These are phyloP conservation scores for Drosophila ogumai DNA, from an alignment of 1,140 invertebrate species.

Conservation along the genomic window DNA sequence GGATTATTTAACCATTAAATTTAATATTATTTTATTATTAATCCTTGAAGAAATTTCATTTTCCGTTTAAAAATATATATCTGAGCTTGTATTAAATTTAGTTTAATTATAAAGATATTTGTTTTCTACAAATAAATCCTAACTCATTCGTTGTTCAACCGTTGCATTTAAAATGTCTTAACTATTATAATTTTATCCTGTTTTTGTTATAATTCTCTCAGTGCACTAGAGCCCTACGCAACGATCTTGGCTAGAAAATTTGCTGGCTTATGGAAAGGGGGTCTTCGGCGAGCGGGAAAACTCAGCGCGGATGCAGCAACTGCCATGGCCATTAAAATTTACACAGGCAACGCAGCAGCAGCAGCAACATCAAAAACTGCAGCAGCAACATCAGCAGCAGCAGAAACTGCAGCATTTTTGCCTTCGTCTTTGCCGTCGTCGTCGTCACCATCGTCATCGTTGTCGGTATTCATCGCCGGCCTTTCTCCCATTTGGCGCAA, in stretches of 20 bases:
- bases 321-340: constrained; percentile 77
- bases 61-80: neutral
- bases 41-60: neutral
- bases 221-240: constrained; percentile 51
- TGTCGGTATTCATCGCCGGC: constrained; percentile 58
- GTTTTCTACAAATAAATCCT: neutral
- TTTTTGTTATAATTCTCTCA: neutral
- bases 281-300: constrained; percentile 21
- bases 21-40: neutral
- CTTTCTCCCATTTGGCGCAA: constrained; percentile 82
- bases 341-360: constrained; percentile 68
- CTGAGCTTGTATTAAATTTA: too few species aligned
- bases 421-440: constrained; percentile 41
- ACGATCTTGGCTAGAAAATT: constrained; percentile 43
- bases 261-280: constrained; percentile 19
- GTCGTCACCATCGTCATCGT: constrained; percentile 43
- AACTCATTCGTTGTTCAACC: fast-evolving
- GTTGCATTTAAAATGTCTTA: neutral
- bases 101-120: neutral
- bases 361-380: constrained; percentile 40
- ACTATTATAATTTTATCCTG: neutral
- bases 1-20: neutral
- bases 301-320: constrained; percentile 68
- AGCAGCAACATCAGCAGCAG: constrained; percentile 30
- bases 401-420: constrained; percentile 47